Evolutionary conservation across 2,888 invertebrate species (phyloP), one percentile per base, ranked within the genome.

Genomic region (Leptopterna dolabrata): DNA sequence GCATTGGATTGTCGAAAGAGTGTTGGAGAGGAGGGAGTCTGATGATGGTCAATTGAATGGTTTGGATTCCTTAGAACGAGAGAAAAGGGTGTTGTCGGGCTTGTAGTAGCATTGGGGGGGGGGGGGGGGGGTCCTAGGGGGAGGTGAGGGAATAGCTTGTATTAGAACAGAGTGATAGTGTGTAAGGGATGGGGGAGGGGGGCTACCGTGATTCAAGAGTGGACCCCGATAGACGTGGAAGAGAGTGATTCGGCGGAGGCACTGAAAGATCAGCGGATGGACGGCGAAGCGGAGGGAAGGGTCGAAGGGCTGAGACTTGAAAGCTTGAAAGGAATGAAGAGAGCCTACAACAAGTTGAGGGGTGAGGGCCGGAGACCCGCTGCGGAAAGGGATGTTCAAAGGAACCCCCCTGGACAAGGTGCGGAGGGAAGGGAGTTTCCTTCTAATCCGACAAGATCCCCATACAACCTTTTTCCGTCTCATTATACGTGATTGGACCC

Each of bases 371-470:
- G 71, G 27, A 30, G 71, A 30, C n/a, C n/a, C n/a, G n/a, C n/a
- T n/a, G n/a, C n/a, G 71, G 27, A 13, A 27, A 27, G 71, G 29
- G n/a, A 55, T 55, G 55, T 55, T 55, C 55, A 55, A 55, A 71
- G 71, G 29, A n/a, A n/a, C n/a, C 29, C 36, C 70, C 71, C 30
- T 1, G 29, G 29, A 30, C 71, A 71, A 80, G 45, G 51, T n/a
- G n/a, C n/a, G n/a, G n/a, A n/a, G n/a, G n/a, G n/a, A n/a, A 27
- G 29, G 80, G 27, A 80, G 27, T 47, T 80, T 47, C 27, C 80
- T 29, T 51, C 45, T 80, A 80, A 80, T 80, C 80, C 80, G 51
- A 14, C 80, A 51, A 19, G 80, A 80, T 80, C 80, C 16, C 3
- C 80, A 24, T 13, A 13, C 71, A 6, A 1, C 30, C 29, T 71